These are phyloP conservation scores for Amorpha juglandis DNA, from an alignment of 2,888 invertebrate species.

Conservation along the genomic window DNA sequence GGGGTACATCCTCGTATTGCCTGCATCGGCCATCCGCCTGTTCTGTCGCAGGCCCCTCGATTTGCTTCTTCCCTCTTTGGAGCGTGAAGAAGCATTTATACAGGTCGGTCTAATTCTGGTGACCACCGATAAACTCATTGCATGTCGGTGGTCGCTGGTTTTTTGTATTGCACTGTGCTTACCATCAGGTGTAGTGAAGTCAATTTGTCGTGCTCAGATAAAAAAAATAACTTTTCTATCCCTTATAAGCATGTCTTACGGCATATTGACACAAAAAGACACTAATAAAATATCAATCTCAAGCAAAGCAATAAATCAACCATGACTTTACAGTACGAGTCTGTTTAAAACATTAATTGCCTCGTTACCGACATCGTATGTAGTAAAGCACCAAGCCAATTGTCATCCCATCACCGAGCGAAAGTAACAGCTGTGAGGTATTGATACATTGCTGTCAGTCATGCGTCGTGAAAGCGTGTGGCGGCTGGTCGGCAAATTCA, in stretches of 20 bases:
- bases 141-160: too few species aligned
- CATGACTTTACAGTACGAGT: slow-evolving; percentile 17
- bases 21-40: too few species aligned
- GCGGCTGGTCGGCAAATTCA: slow-evolving; percentile 31
- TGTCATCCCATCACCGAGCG: slow-evolving; percentile 45
- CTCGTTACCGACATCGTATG: slow-evolving; percentile 23
- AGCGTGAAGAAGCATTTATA: too few species aligned
- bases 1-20: too few species aligned
- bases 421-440: slow-evolving; percentile 47
- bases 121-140: too few species aligned
- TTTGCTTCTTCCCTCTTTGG: too few species aligned
- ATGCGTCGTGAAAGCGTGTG: slow-evolving; percentile 38
- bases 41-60: too few species aligned
- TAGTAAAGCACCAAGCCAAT: slow-evolving; percentile 31
- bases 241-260: not conserved
- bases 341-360: slow-evolving; percentile 22
- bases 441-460: slow-evolving; percentile 43
- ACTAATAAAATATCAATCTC: slow-evolving; percentile 10
- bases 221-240: too few species aligned
- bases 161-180: too few species aligned
- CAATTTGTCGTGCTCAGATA: too few species aligned
- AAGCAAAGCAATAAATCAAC: slow-evolving; percentile 17
- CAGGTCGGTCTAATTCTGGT: too few species aligned
- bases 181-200: too few species aligned
- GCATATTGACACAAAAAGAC: not conserved